These are phyloP conservation scores for Gymnodraco acuticeps DNA, from an alignment of 2,797 vertebrate genomes.

Conservation along the genomic window DNA sequence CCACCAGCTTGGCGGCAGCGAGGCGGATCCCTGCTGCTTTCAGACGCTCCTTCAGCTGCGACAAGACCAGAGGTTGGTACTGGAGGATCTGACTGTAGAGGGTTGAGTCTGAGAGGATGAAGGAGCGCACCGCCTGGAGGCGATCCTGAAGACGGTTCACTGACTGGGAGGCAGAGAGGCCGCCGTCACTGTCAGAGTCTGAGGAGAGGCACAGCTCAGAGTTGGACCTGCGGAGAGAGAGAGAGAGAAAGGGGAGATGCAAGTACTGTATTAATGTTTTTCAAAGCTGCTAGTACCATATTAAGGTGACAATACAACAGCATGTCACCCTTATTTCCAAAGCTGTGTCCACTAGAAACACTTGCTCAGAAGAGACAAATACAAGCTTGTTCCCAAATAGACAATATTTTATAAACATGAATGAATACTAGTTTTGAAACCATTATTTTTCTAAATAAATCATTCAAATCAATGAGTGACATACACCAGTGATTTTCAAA, in stretches of 20 bases:
- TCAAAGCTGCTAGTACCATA: neutral
- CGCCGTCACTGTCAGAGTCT: conserved; percentile 83
- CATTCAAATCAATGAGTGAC: too few species aligned
- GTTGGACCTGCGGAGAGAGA: conserved; percentile 78
- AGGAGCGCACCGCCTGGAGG: conserved; percentile 83
- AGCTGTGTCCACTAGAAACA: neutral
- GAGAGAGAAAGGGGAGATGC: neutral
- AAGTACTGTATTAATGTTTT: too few species aligned
- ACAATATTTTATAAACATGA: too few species aligned
- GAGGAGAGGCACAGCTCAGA: conserved; percentile 80
- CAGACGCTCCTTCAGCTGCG: conserved; percentile 86
- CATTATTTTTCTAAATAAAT: too few species aligned
- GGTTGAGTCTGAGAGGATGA: conserved; percentile 85
- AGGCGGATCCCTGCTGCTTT: conserved; percentile 89
- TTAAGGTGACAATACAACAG: neutral
- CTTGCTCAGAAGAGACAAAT: too few species aligned
- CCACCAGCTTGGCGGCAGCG: conserved; percentile 87
- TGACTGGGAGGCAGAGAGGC: conserved; percentile 86
- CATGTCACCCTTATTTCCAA: neutral
- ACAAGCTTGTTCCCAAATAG: too few species aligned
- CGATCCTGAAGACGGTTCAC: conserved; percentile 77
- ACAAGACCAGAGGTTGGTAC: conserved; percentile 92
- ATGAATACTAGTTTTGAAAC: too few species aligned
- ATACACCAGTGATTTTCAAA: too few species aligned
- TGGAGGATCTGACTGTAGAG: conserved; percentile 89